A percentile compares a stretch with the other conserved stretches of the same genome.
phyloP scores from a whole-genome alignment of 53 echinoderm and acorn worm species.

The Stichopus horrens region DNA sequence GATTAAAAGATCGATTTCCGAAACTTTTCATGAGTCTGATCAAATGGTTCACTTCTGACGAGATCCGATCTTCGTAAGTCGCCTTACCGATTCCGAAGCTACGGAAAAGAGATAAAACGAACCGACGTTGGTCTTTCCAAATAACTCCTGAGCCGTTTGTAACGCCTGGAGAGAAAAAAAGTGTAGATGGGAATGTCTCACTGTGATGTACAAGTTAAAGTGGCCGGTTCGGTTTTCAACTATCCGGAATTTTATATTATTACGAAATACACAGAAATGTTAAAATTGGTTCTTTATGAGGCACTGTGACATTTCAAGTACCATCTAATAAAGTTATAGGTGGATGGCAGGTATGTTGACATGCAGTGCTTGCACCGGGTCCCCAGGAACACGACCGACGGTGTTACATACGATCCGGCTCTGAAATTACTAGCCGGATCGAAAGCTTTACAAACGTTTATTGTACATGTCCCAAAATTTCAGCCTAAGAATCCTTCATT shows the following conservation, averaged over 20 bases:
- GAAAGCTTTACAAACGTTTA: too few species aligned
- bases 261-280: neutral
- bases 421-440: too few species aligned
- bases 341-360: too few species aligned
- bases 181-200: neutral
- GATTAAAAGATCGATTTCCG: constrained; percentile 49
- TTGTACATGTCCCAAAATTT: too few species aligned
- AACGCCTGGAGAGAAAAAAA: constrained; percentile 33
- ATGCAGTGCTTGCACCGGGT: too few species aligned
- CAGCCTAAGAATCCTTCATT: too few species aligned
- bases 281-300: neutral
- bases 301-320: too few species aligned
- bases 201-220: neutral
- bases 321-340: too few species aligned
- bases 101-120: constrained; percentile 59
- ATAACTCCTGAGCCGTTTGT: constrained; percentile 39
- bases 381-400: too few species aligned
- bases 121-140: constrained; percentile 70
- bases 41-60: constrained; percentile 53
- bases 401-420: too few species aligned
- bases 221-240: too few species aligned
- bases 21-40: constrained; percentile 40
- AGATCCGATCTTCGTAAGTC: constrained; percentile 57
- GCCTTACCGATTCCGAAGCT: constrained; percentile 71
- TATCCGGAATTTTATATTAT: neutral